Evolutionary conservation across 2,797 vertebrate species (phyloP).

Genomic region (Austrolebias charrua): DNA sequence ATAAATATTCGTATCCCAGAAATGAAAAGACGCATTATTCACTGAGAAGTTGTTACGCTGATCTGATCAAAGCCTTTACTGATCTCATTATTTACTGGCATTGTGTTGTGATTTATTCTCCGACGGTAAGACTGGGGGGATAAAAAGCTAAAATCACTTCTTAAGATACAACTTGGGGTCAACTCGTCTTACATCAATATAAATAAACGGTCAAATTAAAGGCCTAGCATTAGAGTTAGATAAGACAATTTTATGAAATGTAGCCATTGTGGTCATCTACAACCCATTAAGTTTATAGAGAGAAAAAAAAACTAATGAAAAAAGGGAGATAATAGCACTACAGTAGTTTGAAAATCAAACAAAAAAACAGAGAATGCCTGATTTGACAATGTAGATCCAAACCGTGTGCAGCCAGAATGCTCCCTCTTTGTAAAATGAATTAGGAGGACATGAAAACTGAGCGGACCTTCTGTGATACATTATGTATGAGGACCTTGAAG

Average conservation of each 20-base stretch:
- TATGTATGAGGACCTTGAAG: constrained; percentile 76
- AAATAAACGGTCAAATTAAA: too few species aligned
- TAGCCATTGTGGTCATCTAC: too few species aligned
- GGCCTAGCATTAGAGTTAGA: too few species aligned
- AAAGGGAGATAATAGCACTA: too few species aligned
- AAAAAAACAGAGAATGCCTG: constrained; percentile 16
- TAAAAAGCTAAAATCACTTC: background rate
- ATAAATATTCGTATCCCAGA: constrained; percentile 56
- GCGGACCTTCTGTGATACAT: constrained; percentile 72
- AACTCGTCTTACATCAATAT: too few species aligned
- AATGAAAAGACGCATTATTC: constrained; percentile 35
- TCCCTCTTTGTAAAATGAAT: constrained; percentile 71
- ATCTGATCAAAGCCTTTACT: constrained; percentile 28
- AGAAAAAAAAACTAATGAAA: background rate
- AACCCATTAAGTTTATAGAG: background rate
- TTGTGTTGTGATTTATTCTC: constrained; percentile 24
- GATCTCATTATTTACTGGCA: constrained; percentile 22
- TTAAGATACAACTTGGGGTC: background rate
- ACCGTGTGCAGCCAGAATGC: constrained; percentile 38
- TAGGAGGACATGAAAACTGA: constrained; percentile 77
- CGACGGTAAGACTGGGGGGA: background rate
- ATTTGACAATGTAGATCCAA: constrained; percentile 36
- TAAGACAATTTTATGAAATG: too few species aligned
- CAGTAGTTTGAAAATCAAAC: too few species aligned
- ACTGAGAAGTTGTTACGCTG: constrained; percentile 27